A percentile compares a stretch with the other conserved stretches of the same genome.
Evolutionary conservation across 1,140 invertebrate genomes (phyloP).

Genomic region (Achatina immaculata): DNA sequence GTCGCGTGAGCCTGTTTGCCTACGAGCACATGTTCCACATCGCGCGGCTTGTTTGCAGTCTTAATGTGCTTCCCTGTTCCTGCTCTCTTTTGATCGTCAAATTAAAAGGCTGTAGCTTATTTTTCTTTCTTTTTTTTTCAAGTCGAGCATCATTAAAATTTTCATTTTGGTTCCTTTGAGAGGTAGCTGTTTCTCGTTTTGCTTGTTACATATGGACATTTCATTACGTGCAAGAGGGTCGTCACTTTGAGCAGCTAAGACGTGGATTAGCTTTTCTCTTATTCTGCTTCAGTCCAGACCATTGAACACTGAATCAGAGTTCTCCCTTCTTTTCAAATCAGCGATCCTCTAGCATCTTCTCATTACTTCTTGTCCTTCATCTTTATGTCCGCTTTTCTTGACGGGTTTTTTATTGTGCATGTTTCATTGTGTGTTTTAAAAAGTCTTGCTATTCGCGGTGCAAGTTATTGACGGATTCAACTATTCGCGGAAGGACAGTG

Average conservation of each 20-base stretch:
- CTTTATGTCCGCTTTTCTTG: no score
- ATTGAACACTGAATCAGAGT: not conserved
- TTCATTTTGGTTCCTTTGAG: slow-evolving; percentile 7
- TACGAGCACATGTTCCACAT: not conserved
- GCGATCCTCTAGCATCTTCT: no score
- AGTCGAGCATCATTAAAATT: slow-evolving; percentile 9
- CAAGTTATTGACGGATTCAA: no score
- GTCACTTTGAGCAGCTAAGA: not conserved
- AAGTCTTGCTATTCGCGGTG: no score
- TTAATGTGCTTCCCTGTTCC: not conserved
- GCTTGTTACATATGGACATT: slow-evolving; percentile 1
- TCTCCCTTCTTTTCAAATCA: no score
- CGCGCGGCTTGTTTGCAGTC: not conserved
- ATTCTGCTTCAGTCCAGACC: not conserved
- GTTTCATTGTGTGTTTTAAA: no score
- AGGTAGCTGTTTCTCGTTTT: not conserved
- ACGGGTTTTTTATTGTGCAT: no score
- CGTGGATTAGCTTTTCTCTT: not conserved
- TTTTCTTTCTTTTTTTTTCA: not conserved
- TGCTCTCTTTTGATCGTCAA: not conserved
- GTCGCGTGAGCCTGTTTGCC: slow-evolving; percentile 10
- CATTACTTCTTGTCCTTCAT: no score
- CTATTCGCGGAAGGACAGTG: no score
- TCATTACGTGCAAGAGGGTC: not conserved
- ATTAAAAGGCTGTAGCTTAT: not conserved